Evolutionary conservation across 2,888 invertebrate species (phyloP).

Genomic region (Netelia virgata): DNA sequence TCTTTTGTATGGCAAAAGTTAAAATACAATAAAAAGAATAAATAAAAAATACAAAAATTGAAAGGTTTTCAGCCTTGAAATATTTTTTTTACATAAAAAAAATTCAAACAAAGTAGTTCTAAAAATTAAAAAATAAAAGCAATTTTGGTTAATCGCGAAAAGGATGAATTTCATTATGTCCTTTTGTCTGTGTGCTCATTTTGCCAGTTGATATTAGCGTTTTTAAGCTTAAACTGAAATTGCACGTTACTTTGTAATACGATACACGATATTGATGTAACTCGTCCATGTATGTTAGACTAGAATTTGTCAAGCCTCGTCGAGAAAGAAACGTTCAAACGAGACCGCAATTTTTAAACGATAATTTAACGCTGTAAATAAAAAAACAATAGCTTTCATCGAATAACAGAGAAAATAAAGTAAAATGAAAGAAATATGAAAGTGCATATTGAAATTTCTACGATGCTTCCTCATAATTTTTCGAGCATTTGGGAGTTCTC

Average conservation of each 20-base stretch:
- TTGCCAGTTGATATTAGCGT: neutral
- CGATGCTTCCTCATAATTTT: neutral
- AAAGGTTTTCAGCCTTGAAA: too few species aligned
- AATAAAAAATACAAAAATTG: too few species aligned
- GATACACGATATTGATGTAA: neutral
- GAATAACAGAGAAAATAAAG: conserved; percentile 34
- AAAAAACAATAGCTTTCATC: conserved; percentile 30
- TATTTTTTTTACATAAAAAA: too few species aligned
- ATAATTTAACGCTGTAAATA: conserved; percentile 54
- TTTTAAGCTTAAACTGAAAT: conserved; percentile 5
- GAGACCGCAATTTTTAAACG: conserved; percentile 10
- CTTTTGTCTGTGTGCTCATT: neutral
- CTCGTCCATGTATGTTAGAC: neutral
- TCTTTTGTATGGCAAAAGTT: too few species aligned
- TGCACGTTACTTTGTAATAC: neutral
- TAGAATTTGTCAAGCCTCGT: conserved; percentile 2
- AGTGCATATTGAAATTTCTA: neutral
- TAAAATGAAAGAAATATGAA: conserved; percentile 23
- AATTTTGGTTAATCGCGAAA: too few species aligned
- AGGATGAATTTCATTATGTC: neutral
- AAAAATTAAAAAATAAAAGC: too few species aligned
- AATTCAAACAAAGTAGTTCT: too few species aligned
- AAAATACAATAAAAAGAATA: too few species aligned
- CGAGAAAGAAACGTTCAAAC: neutral
- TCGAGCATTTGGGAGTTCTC: neutral